Evolutionary conservation across 1,140 invertebrate species (phyloP).

Genomic region (Aphidius gifuensis): DNA sequence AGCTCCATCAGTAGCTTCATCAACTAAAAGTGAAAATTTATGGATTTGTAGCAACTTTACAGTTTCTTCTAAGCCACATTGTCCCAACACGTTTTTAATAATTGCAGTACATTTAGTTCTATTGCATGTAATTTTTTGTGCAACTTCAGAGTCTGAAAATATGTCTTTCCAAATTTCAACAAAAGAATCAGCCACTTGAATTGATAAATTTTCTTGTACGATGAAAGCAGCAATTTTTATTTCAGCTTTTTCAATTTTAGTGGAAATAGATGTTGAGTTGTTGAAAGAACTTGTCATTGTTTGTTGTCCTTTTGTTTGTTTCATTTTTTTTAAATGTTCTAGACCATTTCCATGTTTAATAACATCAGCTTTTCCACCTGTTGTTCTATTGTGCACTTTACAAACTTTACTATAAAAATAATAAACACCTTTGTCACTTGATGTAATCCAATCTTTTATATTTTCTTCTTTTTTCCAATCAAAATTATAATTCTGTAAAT

Average conservation of each 20-base stretch:
- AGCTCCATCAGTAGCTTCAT: slow-evolving; percentile 44
- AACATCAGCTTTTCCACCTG: slow-evolving; percentile 17
- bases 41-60: slow-evolving; percentile 27
- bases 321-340: slow-evolving; percentile 12
- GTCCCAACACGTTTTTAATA: slow-evolving; percentile 30
- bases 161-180: slow-evolving; percentile 21
- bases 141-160: slow-evolving; percentile 23
- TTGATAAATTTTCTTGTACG: slow-evolving; percentile 10
- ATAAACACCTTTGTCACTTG: neutral
- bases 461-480: neutral
- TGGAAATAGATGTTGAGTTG: slow-evolving; percentile 1
- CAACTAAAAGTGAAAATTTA: slow-evolving; percentile 46
- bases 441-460: slow-evolving; percentile 3
- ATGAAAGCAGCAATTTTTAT: slow-evolving; percentile 23
- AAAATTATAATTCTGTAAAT: neutral
- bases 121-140: slow-evolving; percentile 20
- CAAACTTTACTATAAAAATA: slow-evolving; percentile 7
- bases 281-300: slow-evolving; percentile 9
- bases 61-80: slow-evolving; percentile 22
- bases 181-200: slow-evolving; percentile 26
- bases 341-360: slow-evolving; percentile 8
- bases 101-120: slow-evolving; percentile 29
- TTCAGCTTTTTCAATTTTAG: slow-evolving; percentile 17
- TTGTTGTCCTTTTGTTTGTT: slow-evolving; percentile 2
- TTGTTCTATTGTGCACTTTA: slow-evolving; percentile 12